These are phyloP conservation scores for Polia nebulosa DNA, from an alignment of 2,888 invertebrate species.

Conservation along the genomic window DNA sequence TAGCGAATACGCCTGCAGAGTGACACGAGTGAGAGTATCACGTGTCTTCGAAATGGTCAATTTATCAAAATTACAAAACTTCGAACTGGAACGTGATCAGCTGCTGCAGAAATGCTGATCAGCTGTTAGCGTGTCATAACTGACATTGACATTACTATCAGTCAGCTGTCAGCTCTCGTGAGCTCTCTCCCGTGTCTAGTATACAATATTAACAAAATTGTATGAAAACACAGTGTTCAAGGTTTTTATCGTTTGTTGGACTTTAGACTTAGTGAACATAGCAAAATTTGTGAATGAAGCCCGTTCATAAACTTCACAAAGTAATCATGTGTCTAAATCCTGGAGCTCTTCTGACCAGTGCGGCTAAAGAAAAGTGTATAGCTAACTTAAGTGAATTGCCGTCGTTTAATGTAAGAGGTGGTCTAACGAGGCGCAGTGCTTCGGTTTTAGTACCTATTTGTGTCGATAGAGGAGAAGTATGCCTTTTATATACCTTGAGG, in stretches of 20 bases:
- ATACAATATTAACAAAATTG: constrained; percentile 11
- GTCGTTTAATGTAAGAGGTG: constrained; percentile 78
- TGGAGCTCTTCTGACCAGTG: constrained; percentile 86
- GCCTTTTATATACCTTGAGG: constrained; percentile 95
- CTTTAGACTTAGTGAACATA: constrained; percentile 36
- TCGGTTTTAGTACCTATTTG: constrained; percentile 97
- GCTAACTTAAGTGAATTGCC: constrained; percentile 91
- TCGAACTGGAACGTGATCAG: too few species aligned
- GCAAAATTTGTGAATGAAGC: constrained; percentile 44
- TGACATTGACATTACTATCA: constrained; percentile 1
- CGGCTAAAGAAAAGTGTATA: constrained; percentile 91
- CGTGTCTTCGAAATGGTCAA: too few species aligned
- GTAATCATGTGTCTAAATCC: constrained; percentile 78
- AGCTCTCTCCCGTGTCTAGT: too few species aligned
- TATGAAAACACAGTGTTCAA: constrained; percentile 36
- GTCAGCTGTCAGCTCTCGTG: not conserved
- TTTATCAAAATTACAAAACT: too few species aligned
- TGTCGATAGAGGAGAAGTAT: constrained; percentile 92
- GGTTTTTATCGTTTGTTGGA: constrained; percentile 39
- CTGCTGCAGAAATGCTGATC: too few species aligned
- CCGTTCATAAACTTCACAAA: constrained; percentile 56
- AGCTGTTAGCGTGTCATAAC: too few species aligned
- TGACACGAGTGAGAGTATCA: too few species aligned
- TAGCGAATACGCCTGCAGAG: too few species aligned
- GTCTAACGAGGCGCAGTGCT: constrained; percentile 88